Evolutionary conservation across 2,113 vertebrate species (phyloP).

Genomic region (Clarias magur): DNA sequence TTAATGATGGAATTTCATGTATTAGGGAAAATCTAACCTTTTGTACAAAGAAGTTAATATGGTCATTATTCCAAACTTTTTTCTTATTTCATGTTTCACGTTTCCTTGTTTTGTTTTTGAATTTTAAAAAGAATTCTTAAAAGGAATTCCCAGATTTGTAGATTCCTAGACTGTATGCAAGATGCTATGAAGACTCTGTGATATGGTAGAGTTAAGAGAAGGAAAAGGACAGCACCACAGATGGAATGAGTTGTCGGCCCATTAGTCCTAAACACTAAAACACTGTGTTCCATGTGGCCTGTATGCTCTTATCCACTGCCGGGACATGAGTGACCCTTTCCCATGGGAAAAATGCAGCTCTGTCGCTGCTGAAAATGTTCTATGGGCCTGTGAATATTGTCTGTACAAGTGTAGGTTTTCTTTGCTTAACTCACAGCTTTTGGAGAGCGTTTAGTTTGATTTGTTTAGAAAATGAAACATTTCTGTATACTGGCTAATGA

Average conservation of each 20-base stretch:
- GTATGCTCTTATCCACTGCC: slow-evolving; percentile 41
- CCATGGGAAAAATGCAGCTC: slow-evolving; percentile 56
- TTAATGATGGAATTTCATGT: too few species aligned
- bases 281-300: background rate
- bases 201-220: slow-evolving; percentile 21
- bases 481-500: slow-evolving; percentile 50
- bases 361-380: slow-evolving; percentile 29
- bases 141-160: background rate
- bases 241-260: slow-evolving; percentile 64
- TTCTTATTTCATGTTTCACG: background rate
- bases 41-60: background rate
- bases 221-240: slow-evolving; percentile 56
- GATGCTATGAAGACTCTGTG: background rate
- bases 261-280: slow-evolving; percentile 20
- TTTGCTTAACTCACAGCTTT: slow-evolving; percentile 8
- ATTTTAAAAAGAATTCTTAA: background rate
- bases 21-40: background rate
- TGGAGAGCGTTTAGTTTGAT: slow-evolving; percentile 38
- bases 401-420: slow-evolving; percentile 16
- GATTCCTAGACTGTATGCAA: background rate
- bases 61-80: background rate
- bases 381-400: slow-evolving; percentile 11
- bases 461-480: slow-evolving; percentile 50
- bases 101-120: background rate
- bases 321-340: slow-evolving; percentile 39